Percentiles rank a stretch among this genome's conserved stretches.
Conservation (phyloP, 2,888 invertebrate genomes). For the Archaeoteleia sp. region DNA sequence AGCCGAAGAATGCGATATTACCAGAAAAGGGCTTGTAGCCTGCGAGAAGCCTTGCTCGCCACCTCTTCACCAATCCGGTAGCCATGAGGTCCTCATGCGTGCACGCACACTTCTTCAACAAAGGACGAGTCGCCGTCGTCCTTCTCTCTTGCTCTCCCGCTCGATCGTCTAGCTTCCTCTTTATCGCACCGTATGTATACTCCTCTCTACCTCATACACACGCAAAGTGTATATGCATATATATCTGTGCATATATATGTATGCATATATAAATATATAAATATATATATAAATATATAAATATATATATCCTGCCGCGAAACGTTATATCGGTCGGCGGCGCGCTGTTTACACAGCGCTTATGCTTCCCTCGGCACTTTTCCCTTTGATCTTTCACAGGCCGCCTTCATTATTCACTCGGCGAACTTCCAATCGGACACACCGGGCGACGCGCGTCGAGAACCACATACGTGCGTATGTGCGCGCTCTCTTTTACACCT, state of each 20-base stretch:
- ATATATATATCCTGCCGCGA: conserved; percentile 5
- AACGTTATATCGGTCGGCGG: conserved; percentile 45
- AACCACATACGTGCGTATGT: conserved; percentile 46
- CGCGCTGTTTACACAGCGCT: conserved; percentile 45
- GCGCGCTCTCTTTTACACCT: conserved; percentile 46
- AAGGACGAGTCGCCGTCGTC: conserved; percentile 55
- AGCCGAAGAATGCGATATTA: conserved; percentile 71
- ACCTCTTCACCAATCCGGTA: conserved; percentile 85
- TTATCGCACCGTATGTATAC: no score
- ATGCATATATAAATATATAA: conserved; percentile 4
- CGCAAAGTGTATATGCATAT: not conserved
- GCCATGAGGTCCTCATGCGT: conserved; percentile 79
- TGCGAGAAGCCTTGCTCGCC: conserved; percentile 85
- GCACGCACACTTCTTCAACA: conserved; percentile 57
- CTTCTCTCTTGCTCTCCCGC: conserved; percentile 34
- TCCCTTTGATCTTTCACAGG: conserved; percentile 49
- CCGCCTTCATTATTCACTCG: conserved; percentile 53
- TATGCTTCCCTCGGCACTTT: conserved; percentile 50
- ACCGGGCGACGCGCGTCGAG: conserved; percentile 24
- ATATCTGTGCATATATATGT: not conserved
- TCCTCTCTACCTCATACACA: no score
- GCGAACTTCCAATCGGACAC: conserved; percentile 46
- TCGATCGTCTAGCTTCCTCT: no score
- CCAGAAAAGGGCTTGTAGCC: conserved; percentile 85
- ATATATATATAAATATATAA: not conserved